A percentile compares a stretch with the other conserved stretches of the same genome.
Evolutionary conservation across 2,888 invertebrate species (phyloP).

Genomic region (Lumbricus terrestris): DNA sequence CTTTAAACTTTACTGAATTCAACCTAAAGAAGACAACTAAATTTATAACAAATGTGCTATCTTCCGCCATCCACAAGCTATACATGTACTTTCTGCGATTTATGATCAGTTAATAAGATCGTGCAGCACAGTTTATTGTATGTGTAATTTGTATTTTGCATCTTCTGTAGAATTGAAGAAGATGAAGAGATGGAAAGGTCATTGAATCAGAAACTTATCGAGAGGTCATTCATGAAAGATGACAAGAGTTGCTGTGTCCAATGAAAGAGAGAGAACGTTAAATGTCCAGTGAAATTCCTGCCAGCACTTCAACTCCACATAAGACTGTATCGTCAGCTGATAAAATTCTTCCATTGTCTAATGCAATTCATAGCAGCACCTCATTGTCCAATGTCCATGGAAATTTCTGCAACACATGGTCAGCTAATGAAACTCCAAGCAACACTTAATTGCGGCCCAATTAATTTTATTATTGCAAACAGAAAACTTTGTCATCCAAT

Average conservation of each 20-base stretch:
- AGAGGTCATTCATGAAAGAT: conserved; percentile 30
- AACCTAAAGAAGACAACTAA: neutral
- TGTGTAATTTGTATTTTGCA: neutral
- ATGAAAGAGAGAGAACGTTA: conserved; percentile 20
- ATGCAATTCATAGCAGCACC: neutral
- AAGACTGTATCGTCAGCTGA: neutral
- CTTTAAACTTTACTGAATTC: neutral
- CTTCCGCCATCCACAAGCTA: neutral
- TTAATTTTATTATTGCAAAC: neutral
- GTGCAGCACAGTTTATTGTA: neutral
- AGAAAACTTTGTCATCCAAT: neutral
- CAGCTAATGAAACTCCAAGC: neutral
- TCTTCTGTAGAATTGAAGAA: conserved; percentile 39
- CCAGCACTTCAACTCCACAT: neutral
- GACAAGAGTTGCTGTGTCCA: conserved; percentile 38
- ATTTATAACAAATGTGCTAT: neutral
- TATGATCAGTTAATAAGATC: neutral
- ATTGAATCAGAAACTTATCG: conserved; percentile 34
- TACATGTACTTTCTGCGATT: neutral
- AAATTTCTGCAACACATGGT: neutral
- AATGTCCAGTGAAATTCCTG: neutral
- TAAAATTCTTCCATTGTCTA: neutral
- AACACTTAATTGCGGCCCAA: neutral
- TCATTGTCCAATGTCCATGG: neutral
- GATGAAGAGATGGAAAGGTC: conserved; percentile 39